Evolutionary conservation across 2,888 invertebrate species (phyloP).

Genomic region (Drosophila vallismaia): DNA sequence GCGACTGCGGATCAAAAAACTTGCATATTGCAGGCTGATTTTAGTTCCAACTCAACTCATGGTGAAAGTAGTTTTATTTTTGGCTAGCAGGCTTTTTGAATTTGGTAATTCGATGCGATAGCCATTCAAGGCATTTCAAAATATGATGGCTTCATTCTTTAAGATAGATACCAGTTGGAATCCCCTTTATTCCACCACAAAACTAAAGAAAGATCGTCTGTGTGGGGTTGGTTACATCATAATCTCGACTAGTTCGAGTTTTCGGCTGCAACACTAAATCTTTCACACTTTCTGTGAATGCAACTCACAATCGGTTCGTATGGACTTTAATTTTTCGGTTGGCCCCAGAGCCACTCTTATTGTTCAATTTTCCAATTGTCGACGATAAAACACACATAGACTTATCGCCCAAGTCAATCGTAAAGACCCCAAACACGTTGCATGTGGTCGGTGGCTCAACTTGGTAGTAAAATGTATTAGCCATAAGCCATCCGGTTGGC

Average conservation of each 20-base stretch:
- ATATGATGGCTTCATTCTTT: conserved; percentile 60
- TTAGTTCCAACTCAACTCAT: conserved; percentile 36
- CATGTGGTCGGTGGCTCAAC: conserved; percentile 43
- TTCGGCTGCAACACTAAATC: conserved; percentile 36
- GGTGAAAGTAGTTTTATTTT: conserved; percentile 57
- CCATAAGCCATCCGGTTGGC: conserved; percentile 36
- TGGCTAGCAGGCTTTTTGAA: conserved; percentile 6
- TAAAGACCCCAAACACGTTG: conserved; percentile 64
- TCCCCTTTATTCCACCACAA: conserved; percentile 27
- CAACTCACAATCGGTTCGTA: conserved; percentile 15
- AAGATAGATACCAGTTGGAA: conserved; percentile 10
- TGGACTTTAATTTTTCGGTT: conserved; percentile 15
- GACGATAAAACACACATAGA: conserved; percentile 59
- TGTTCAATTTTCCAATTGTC: conserved; percentile 75
- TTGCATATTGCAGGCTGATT: conserved; percentile 50
- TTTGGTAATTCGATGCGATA: conserved; percentile 37
- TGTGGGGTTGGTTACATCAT: conserved; percentile 61
- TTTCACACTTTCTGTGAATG: conserved; percentile 56
- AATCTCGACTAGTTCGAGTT: conserved; percentile 30
- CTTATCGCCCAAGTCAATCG: conserved; percentile 63
- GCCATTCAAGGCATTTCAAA: conserved; percentile 43
- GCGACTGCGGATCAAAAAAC: conserved; percentile 34
- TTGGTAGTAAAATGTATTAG: conserved; percentile 32
- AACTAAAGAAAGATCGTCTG: conserved; percentile 33
- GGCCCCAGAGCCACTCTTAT: conserved; percentile 58